Conservation (phyloP, 2,113 vertebrate genomes). For the Scomber scombrus region DNA sequence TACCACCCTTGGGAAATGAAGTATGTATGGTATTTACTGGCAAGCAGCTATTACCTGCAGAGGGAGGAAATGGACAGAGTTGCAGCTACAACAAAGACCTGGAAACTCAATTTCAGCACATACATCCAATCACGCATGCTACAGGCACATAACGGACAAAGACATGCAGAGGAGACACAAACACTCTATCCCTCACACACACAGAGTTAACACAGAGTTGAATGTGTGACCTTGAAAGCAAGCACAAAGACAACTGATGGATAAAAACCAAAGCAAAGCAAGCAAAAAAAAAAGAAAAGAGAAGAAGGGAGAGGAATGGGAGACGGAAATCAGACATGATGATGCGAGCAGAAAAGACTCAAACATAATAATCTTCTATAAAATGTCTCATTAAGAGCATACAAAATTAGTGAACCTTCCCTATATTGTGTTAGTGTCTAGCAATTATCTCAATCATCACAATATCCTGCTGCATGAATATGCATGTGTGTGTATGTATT, state of each 20-base stretch:
- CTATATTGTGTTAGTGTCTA: conserved; percentile 38
- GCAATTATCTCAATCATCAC: conserved; percentile 37
- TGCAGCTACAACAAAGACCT: conserved; percentile 47
- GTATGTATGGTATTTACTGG: conserved; percentile 21
- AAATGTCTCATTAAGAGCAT: conserved; percentile 13
- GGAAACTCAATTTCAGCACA: conserved; percentile 61
- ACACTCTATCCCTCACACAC: not conserved
- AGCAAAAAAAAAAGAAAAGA: not conserved
- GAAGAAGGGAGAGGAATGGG: not conserved
- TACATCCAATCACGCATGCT: conserved; percentile 53
- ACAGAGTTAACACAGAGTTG: not conserved
- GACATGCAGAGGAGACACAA: conserved; percentile 2
- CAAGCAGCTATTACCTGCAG: conserved; percentile 36
- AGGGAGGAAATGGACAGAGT: conserved; percentile 19
- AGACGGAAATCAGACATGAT: conserved; percentile 27
- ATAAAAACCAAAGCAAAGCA: not conserved
- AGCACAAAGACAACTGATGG: conserved; percentile 41
- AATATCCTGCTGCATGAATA: conserved; percentile 49
- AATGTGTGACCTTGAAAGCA: conserved; percentile 47
- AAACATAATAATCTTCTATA: too few relatives aligned
- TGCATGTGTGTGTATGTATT: conserved; percentile 25
- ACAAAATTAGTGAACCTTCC: conserved; percentile 32
- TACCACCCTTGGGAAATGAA: conserved; percentile 37
- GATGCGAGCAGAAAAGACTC: not conserved
- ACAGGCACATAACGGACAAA: conserved; percentile 37